A percentile compares a stretch with the other conserved stretches of the same genome.
These are phyloP conservation scores for Drosophila virilis DNA, from an alignment of 1,140 invertebrate genomes.

Conservation along the genomic window DNA sequence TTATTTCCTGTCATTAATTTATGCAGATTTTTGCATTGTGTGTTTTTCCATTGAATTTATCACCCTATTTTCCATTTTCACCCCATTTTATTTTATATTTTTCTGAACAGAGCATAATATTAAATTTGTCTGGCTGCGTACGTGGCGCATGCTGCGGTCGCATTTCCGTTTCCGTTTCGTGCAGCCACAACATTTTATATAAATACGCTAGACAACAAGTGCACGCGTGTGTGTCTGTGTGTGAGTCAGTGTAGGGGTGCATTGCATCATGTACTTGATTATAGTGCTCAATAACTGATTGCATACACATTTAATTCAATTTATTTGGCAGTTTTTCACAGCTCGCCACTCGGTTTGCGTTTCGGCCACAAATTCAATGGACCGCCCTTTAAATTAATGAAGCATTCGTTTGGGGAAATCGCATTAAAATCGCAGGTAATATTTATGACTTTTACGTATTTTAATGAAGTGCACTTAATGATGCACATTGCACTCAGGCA, in stretches of 20 bases:
- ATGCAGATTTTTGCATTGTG: conserved; percentile 46
- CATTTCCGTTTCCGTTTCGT: conserved; percentile 68
- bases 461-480: conserved; percentile 58
- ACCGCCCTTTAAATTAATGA: conserved; percentile 47
- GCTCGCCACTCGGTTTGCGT: conserved; percentile 8
- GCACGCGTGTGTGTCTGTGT: conserved; percentile 1
- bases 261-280: conserved; percentile 17
- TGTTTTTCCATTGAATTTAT: conserved; percentile 41
- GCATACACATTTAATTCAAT: conserved; percentile 74
- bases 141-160: conserved; percentile 43
- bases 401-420: not conserved
- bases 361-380: conserved; percentile 56
- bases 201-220: conserved; percentile 19
- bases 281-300: conserved; percentile 49
- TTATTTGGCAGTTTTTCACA: conserved; percentile 40
- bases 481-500: conserved; percentile 14
- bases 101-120: conserved; percentile 29
- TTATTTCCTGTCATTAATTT: conserved; percentile 47
- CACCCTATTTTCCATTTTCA: conserved; percentile 2
- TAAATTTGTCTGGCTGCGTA: conserved; percentile 47
- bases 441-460: conserved; percentile 15
- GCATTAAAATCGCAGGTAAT: conserved; percentile 8
- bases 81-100: not conserved
- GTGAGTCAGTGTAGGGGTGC: not conserved
- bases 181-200: conserved; percentile 52